A percentile compares a stretch with the other conserved stretches of the same genome.
Conservation (phyloP, 2,797 vertebrate species). For the Leptatherina wallacei region DNA sequence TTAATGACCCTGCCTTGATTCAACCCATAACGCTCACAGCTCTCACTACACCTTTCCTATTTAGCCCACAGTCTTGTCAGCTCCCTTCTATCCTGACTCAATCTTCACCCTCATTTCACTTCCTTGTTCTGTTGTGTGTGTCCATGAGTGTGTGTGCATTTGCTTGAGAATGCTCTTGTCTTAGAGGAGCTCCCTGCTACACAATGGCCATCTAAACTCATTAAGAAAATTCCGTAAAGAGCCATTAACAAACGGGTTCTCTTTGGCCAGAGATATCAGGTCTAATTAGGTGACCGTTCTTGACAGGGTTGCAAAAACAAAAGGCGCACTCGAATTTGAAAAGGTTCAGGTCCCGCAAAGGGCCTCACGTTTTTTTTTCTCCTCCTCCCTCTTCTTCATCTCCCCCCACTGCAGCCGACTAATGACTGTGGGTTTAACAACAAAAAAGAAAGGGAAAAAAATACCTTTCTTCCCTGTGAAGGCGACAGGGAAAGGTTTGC, state of each 20-base stretch:
- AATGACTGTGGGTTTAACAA: slow-evolving; percentile 91
- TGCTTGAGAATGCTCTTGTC: slow-evolving; percentile 68
- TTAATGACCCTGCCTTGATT: slow-evolving; percentile 87
- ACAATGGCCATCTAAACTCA: slow-evolving; percentile 97
- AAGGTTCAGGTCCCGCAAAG: slow-evolving; percentile 91
- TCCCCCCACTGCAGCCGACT: slow-evolving; percentile 81
- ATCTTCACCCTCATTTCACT: slow-evolving; percentile 77
- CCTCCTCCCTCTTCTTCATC: slow-evolving; percentile 49
- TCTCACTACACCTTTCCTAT: slow-evolving; percentile 87
- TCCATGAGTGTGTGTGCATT: slow-evolving; percentile 41
- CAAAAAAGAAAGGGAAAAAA: slow-evolving; percentile 61
- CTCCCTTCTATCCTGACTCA: slow-evolving; percentile 70
- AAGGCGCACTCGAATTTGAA: slow-evolving; percentile 90
- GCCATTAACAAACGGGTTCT: slow-evolving; percentile 90
- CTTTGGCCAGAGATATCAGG: slow-evolving; percentile 89
- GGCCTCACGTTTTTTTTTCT: slow-evolving; percentile 81
- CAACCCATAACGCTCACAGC: slow-evolving; percentile 61
- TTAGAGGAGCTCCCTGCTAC: slow-evolving; percentile 83
- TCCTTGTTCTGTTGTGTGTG: slow-evolving; percentile 43
- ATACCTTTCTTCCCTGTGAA: slow-evolving; percentile 73
- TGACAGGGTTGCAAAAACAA: slow-evolving; percentile 96
- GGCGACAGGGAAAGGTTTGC: slow-evolving; percentile 79
- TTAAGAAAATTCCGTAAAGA: slow-evolving; percentile 96
- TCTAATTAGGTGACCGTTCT: slow-evolving; percentile 97
- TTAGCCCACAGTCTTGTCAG: slow-evolving; percentile 74